These are phyloP conservation scores for Gobio occitaniae DNA, from an alignment of 2,797 vertebrate genomes.

Conservation along the genomic window DNA sequence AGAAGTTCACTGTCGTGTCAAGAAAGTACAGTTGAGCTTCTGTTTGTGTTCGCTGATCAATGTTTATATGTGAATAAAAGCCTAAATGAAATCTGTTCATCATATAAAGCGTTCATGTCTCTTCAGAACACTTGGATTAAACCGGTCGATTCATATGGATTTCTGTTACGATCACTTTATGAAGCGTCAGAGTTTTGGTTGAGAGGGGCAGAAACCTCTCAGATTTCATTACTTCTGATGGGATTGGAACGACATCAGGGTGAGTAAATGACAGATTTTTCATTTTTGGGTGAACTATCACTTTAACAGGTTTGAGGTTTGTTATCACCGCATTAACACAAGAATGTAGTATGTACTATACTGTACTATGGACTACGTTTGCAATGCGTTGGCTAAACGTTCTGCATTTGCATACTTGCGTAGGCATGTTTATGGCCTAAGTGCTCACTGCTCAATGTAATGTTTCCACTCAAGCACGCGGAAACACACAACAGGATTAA, in stretches of 20 bases:
- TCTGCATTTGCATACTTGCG: not conserved
- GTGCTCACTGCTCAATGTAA: not conserved
- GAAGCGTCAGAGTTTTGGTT: not conserved
- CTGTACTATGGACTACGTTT: not conserved
- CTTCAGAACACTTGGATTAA: not conserved
- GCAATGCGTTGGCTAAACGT: not conserved
- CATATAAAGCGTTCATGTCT: not conserved
- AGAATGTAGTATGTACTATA: not conserved
- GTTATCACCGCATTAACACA: not conserved
- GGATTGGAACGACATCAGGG: not conserved
- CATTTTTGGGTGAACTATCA: not conserved
- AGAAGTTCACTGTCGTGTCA: not conserved
- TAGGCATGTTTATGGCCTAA: not conserved
- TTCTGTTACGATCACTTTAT: not conserved
- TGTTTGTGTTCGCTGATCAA: not conserved
- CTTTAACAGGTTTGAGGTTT: not conserved
- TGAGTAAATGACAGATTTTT: not conserved
- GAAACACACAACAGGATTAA: slow-evolving; percentile 39
- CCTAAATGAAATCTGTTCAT: not conserved
- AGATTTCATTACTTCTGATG: not conserved
- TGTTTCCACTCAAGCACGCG: slow-evolving; percentile 9
- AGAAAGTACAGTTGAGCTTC: not conserved
- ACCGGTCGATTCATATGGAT: not conserved
- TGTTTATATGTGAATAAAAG: not conserved
- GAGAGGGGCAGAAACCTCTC: not conserved